phyloP scores from a whole-genome alignment of 92 coral and sea anemone genomes.

The Montipora capitata region DNA sequence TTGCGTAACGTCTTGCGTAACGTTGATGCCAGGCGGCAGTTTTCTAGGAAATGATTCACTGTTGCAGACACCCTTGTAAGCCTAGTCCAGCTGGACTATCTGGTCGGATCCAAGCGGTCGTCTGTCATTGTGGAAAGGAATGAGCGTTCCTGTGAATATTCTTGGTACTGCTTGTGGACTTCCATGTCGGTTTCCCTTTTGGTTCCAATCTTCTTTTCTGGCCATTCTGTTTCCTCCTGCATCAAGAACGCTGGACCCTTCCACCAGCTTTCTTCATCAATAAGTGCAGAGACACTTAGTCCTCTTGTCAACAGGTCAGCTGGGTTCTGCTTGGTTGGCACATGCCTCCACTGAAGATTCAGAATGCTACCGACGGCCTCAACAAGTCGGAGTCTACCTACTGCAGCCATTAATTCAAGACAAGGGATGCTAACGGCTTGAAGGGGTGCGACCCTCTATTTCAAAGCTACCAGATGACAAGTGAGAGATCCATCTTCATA shows the following conservation, averaged over 20 bases:
- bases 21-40: not conserved
- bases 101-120: conserved; percentile 38
- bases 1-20: not conserved
- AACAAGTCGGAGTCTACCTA: too few species aligned
- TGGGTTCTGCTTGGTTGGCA: conserved; percentile 55
- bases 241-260: conserved; percentile 36
- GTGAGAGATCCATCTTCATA: conserved; percentile 7
- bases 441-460: too few species aligned
- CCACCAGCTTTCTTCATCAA: conserved; percentile 35
- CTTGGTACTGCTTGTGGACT: conserved; percentile 10
- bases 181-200: conserved; percentile 19
- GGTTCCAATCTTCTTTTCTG: conserved; percentile 35
- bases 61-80: conserved; percentile 13
- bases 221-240: conserved; percentile 29
- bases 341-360: conserved; percentile 58
- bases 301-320: conserved; percentile 71
- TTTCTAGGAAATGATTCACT: not conserved
- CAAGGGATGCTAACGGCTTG: too few species aligned
- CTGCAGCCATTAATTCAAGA: too few species aligned
- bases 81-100: conserved; percentile 38
- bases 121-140: not conserved
- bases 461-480: not conserved
- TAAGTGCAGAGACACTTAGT: conserved; percentile 41
- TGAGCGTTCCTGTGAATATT: not conserved
- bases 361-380: conserved; percentile 9